Conservation (phyloP, 2,797 vertebrate species). For the Cottoperca gobio region DNA sequence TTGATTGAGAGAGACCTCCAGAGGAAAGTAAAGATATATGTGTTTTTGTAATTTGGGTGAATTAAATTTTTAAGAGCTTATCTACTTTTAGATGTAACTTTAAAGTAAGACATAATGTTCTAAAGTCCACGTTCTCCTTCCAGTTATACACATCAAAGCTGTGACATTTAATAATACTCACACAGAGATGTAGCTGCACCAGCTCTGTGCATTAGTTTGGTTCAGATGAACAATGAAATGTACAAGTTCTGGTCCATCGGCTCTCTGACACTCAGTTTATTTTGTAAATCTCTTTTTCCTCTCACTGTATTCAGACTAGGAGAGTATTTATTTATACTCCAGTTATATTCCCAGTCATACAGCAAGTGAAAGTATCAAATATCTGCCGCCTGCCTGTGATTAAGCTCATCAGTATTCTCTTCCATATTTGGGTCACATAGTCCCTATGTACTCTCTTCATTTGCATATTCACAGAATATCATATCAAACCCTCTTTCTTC, state of each 20-base stretch:
- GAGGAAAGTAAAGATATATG: too few relatives aligned
- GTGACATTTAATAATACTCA: too few relatives aligned
- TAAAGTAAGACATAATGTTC: too few relatives aligned
- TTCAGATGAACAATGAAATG: too few relatives aligned
- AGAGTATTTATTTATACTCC: slow-evolving; percentile 8
- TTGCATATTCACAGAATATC: slow-evolving; percentile 71
- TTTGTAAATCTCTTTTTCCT: not conserved
- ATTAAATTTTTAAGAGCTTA: too few relatives aligned
- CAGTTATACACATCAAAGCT: too few relatives aligned
- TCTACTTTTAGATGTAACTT: too few relatives aligned
- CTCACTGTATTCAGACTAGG: slow-evolving; percentile 2
- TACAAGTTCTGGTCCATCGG: not conserved
- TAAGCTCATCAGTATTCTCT: slow-evolving; percentile 67
- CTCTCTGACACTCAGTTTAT: not conserved
- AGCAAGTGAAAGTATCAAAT: slow-evolving; percentile 37
- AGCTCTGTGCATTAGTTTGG: too few relatives aligned
- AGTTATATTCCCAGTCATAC: slow-evolving; percentile 19
- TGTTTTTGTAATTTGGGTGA: too few relatives aligned
- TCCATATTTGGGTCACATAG: slow-evolving; percentile 65
- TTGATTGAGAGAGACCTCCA: too few relatives aligned
- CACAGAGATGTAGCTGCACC: too few relatives aligned
- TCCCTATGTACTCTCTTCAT: slow-evolving; percentile 49
- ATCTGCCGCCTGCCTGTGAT: slow-evolving; percentile 54
- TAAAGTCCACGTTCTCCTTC: too few relatives aligned
- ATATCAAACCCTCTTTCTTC: slow-evolving; percentile 23